phyloP scores from a whole-genome alignment of 2,888 invertebrate genomes.

The Cheilosia vulpina region DNA sequence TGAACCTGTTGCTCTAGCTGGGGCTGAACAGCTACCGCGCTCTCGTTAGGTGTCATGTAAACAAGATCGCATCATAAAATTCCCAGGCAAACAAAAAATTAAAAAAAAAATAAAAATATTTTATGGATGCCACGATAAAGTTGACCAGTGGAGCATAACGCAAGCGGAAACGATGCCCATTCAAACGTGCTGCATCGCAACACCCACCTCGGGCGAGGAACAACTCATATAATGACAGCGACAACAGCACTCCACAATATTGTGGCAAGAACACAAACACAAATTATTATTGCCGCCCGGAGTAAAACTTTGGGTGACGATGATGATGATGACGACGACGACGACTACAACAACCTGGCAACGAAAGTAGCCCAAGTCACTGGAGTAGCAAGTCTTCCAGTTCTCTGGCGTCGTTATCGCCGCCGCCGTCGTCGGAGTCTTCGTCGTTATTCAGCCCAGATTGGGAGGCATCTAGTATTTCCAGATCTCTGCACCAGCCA shows the following conservation, averaged over 20 bases:
- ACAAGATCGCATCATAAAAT: constrained; percentile 48
- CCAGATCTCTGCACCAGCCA: constrained; percentile 29
- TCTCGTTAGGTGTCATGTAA: constrained; percentile 50
- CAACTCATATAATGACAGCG: constrained; percentile 30
- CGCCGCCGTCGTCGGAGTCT: constrained; percentile 1
- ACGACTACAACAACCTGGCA: not conserved
- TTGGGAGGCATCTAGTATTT: constrained; percentile 55
- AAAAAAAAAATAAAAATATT: constrained; percentile 1
- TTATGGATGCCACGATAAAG: constrained; percentile 29
- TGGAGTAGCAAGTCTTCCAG: constrained; percentile 38
- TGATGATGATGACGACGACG: not conserved
- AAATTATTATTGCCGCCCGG: constrained; percentile 24
- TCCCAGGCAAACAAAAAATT: not conserved
- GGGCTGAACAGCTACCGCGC: not conserved
- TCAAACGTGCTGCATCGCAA: constrained; percentile 35
- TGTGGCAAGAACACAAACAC: constrained; percentile 31
- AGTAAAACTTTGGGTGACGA: constrained; percentile 18
- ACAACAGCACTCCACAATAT: constrained; percentile 28
- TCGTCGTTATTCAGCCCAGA: constrained; percentile 22
- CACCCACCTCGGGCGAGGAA: constrained; percentile 29
- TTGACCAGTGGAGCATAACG: constrained; percentile 48
- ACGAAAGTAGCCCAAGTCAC: constrained; percentile 55
- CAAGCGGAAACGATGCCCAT: constrained; percentile 48
- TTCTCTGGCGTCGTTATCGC: constrained; percentile 14
- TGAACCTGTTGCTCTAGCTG: constrained; percentile 13